Evolutionary conservation across 2,797 vertebrate genomes (phyloP).

Genomic region (Gadopsis bispinosus): DNA sequence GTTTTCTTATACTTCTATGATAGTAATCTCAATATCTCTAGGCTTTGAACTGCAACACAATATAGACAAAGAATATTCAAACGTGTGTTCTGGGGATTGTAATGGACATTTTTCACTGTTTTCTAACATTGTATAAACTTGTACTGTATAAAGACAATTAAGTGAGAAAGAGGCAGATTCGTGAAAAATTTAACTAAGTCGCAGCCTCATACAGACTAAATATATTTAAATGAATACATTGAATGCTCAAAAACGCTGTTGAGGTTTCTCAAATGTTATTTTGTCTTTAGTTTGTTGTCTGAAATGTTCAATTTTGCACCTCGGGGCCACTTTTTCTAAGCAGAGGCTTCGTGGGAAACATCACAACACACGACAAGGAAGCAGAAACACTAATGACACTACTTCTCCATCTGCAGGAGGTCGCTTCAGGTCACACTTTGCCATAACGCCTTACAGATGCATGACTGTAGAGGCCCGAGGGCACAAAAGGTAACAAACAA

Average conservation of each 20-base stretch:
- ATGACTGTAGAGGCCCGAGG: background rate
- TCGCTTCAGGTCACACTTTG: background rate
- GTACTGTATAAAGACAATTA: background rate
- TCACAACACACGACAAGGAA: slow-evolving; percentile 7
- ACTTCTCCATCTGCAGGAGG: slow-evolving; percentile 24
- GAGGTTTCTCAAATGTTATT: background rate
- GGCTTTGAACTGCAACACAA: background rate
- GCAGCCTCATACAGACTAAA: background rate
- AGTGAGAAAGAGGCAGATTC: background rate
- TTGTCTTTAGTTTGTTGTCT: background rate
- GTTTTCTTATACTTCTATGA: background rate
- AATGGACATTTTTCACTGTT: background rate
- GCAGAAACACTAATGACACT: background rate
- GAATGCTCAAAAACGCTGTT: background rate
- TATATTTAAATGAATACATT: background rate
- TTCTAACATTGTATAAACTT: background rate
- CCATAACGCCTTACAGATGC: background rate
- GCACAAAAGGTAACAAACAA: background rate
- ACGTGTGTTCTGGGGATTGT: background rate
- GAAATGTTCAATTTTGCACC: background rate
- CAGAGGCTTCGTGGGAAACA: background rate
- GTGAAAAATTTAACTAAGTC: background rate
- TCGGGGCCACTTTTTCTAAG: background rate
- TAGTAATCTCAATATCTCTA: background rate
- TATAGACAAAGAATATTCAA: background rate